Evolutionary conservation across 2,113 vertebrate species (phyloP).

Genomic region (Pterocles burchelli): DNA sequence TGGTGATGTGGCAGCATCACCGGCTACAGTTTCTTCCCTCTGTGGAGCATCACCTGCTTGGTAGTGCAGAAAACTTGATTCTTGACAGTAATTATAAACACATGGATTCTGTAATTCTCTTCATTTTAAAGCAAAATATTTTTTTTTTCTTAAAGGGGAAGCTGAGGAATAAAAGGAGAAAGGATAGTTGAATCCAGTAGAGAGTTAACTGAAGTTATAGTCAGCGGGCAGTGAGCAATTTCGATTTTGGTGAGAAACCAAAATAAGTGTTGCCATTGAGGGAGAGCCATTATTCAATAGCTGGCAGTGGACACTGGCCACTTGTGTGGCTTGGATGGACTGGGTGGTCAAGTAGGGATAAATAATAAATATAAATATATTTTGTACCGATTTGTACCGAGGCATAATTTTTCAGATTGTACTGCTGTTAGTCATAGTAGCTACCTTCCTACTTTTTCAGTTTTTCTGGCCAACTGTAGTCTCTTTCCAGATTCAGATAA

Average conservation of each 20-base stretch:
- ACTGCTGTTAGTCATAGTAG: not conserved
- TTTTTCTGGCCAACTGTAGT: not conserved
- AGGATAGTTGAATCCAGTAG: not conserved
- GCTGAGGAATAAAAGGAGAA: not conserved
- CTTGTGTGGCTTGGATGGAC: not conserved
- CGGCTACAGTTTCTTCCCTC: not conserved
- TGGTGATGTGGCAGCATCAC: not conserved
- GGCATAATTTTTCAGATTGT: not conserved
- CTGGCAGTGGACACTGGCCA: not conserved
- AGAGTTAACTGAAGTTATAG: not conserved
- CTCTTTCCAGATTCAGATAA: not conserved
- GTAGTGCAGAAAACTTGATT: not conserved
- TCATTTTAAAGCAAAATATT: not conserved
- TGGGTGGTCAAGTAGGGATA: not conserved
- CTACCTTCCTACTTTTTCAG: not conserved
- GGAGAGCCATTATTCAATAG: not conserved
- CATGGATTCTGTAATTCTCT: not conserved
- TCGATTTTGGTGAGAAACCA: not conserved
- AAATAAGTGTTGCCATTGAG: not conserved
- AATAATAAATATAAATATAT: no score
- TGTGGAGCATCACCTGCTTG: not conserved
- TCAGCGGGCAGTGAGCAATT: not conserved
- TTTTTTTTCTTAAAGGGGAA: not conserved
- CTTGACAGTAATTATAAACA: conserved; percentile 10
- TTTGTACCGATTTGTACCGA: not conserved